Base-by-base conservation (phyloP, 2,888 invertebrate genomes). In the Dichetophora obliterata region DNA sequence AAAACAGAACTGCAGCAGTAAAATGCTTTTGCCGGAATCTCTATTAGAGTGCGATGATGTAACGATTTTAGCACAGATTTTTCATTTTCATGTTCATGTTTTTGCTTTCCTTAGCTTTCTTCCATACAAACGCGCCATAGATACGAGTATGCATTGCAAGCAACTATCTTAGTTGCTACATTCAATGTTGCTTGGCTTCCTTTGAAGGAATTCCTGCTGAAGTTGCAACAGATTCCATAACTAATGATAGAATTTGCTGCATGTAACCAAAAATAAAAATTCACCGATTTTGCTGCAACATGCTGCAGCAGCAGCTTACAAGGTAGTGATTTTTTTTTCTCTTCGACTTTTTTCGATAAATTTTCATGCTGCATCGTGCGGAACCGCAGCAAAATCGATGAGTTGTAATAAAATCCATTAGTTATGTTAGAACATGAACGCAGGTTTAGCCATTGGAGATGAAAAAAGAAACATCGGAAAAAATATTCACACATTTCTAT, bases 21-120 rank as follows among this genome's bases (percentile, higher is more conserved):
- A 68, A 43, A 50, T 43, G 24, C 27, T 61, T 43, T 24, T 31
- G 72, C 19, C 37, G 34, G 57, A 37, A 27, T 72, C 54, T 48
- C 16, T 57, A 75, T 76, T 77, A 66, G 74, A 61, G 75, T 75
- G 75, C 66, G 72, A 75, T 79, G 77, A 77, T 77, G 43, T 61
- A 71, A 65, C 76, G 34, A 27, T 27, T 74, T 75, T 75, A 50
- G 48, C 76, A 5, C 43, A 61, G 66, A 75, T 72, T 57, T 61
- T 71, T 65, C 71, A 63, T 70, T 16, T 70, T 24, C 8, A 11
- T 27, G 9, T 31, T 31, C 31, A 31, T 31, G 31, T 31, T 31
- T 5, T 31, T 31, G 3, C 31, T 31, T 52, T 37, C 22, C 27
- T 54, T 22, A 11, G 4, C n/a, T 14, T 14, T 37, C 14, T 3